A percentile compares a stretch with the other conserved stretches of the same genome.
Conservation (phyloP, 2,797 vertebrate species). For the Rhinogobio ventralis region DNA sequence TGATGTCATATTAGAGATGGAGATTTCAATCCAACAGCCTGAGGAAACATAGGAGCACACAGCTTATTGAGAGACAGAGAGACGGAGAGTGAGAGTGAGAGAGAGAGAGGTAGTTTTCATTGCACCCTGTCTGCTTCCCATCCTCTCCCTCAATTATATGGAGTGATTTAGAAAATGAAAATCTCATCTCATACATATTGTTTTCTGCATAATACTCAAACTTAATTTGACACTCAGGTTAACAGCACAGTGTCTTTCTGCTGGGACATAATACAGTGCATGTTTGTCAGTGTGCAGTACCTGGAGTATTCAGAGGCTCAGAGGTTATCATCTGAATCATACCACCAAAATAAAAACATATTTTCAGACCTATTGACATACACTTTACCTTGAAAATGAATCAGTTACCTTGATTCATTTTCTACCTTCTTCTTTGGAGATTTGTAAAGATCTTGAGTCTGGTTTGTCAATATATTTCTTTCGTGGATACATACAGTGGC, state of each 20-base stretch:
- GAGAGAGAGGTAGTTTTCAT: conserved; percentile 34
- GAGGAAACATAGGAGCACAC: conserved; percentile 62
- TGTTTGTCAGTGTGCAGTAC: conserved; percentile 5
- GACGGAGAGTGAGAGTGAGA: conserved; percentile 42
- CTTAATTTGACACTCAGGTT: conserved; percentile 59
- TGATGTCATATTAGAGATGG: conserved; percentile 79
- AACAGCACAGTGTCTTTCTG: conserved; percentile 25
- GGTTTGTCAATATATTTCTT: not conserved
- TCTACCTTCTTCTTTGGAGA: conserved; percentile 1
- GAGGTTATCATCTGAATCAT: conserved; percentile 18
- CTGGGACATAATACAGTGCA: conserved; percentile 6
- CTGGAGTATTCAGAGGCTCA: not conserved
- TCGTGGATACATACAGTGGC: not conserved
- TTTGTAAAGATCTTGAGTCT: conserved; percentile 8
- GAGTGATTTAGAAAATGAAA: conserved; percentile 63
- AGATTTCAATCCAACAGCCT: conserved; percentile 73
- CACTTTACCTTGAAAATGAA: not conserved
- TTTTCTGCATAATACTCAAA: conserved; percentile 58
- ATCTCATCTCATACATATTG: conserved; percentile 59
- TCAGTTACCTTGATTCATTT: conserved; percentile 18
- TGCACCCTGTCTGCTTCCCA: conserved; percentile 20
- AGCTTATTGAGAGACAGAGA: conserved; percentile 68
- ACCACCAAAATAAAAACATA: conserved; percentile 17
- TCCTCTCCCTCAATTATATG: conserved; percentile 50
- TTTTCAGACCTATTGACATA: conserved; percentile 23